Evolutionary conservation across 2,797 vertebrate genomes (phyloP), one percentile per base, ranked within the genome.

Genomic region (Tarsius wallacei): DNA sequence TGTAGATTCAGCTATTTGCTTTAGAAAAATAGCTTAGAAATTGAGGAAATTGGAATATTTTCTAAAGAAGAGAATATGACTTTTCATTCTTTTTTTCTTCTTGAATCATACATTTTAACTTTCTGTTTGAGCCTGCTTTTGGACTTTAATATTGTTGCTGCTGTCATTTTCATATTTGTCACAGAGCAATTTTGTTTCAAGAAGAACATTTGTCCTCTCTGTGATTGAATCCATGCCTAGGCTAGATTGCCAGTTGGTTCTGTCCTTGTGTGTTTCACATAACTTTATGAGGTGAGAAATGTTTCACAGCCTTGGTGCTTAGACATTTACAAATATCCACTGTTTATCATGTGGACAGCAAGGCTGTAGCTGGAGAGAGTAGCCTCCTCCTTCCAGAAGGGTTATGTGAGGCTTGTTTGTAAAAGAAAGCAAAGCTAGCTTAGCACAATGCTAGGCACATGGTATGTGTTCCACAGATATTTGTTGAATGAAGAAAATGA

Each of bases 241-340:
- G 51, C 82, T 93, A 51, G 80, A 76, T 84, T 93, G 63, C 57
- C 83, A 59, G 33, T 70, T 97, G 74, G 28, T 76, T 93, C 57
- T 92, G 0, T 53, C 80, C 17, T 95, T 70, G 24, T 64, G 51
- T 71, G 55, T 61, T 94, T 85, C 59, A 47, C 21, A 7, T 84
- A 87, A 85, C 42, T 95, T 96, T 85, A 71, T 68, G 61, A 93
- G 68, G 51, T 87, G 89, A 96, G 81, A 94, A 86, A 63, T 59
- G 53, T 82, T 96, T 94, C 36, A 51, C 7, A 51, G 84, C n/a
- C 36, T 93, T 66, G 47, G 49, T 61, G 53, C 88, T 93, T 51
- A 70, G 49, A 76, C 71, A 17, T 22, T 89, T 81, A 49, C 17
- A 70, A 28, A 51, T 87, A 49, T 8, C 78, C 86, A 76, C 83